Evolutionary conservation across 2,888 invertebrate genomes (phyloP).

Genomic region (Schizaphis graminum): DNA sequence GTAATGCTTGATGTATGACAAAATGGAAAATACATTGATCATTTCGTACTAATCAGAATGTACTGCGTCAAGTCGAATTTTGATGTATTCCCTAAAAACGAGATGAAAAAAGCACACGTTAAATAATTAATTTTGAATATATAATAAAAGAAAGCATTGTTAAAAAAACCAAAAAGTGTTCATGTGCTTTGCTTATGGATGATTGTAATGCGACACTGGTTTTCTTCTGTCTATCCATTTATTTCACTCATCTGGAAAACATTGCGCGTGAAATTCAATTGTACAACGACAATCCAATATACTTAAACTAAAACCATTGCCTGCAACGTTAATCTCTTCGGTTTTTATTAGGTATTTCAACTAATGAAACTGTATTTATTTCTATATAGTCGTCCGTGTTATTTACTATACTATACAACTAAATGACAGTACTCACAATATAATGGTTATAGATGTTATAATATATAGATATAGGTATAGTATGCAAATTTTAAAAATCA

Average conservation of each 20-base stretch:
- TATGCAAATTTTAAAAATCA: neutral
- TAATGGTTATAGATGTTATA: neutral
- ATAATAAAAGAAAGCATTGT: neutral
- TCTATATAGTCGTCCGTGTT: neutral
- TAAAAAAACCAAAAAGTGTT: neutral
- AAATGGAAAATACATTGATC: neutral
- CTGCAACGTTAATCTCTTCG: neutral
- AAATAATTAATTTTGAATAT: slow-evolving; percentile 8
- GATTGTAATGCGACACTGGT: slow-evolving; percentile 11
- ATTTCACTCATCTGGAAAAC: slow-evolving; percentile 20
- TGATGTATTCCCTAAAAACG: neutral
- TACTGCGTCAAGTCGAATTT: neutral
- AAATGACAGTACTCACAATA: neutral
- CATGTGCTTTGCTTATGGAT: neutral
- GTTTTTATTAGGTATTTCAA: slow-evolving; percentile 37
- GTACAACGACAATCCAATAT: neutral
- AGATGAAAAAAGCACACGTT: neutral
- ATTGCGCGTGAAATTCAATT: neutral
- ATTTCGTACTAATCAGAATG: neutral
- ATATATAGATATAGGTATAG: neutral
- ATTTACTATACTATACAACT: neutral
- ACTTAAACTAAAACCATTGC: slow-evolving; percentile 4
- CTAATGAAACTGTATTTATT: neutral
- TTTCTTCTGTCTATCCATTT: neutral
- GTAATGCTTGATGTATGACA: neutral